Percentiles rank a stretch among this genome's conserved stretches.
Conservation (phyloP, 2,888 invertebrate species). For the Lottia scabra region DNA sequence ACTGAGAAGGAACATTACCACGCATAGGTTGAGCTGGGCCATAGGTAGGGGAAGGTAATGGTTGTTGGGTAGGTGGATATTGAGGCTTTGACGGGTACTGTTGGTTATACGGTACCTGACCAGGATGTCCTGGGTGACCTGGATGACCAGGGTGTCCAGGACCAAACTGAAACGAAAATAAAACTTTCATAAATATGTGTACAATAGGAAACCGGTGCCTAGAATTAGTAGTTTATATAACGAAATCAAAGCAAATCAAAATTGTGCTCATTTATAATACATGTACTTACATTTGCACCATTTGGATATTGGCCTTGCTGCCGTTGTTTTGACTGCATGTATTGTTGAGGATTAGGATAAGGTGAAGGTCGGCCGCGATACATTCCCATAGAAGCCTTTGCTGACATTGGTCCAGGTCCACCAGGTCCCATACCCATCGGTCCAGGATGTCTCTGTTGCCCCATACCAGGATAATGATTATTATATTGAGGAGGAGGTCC, state of each 20-base stretch:
- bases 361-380: slow-evolving; percentile 75
- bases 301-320: slow-evolving; percentile 61
- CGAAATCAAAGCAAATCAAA: too few species aligned
- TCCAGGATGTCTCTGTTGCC: slow-evolving; percentile 75
- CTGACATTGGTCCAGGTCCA: slow-evolving; percentile 48
- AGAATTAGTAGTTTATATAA: too few species aligned
- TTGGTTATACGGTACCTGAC: slow-evolving; percentile 37
- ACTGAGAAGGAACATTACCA: slow-evolving; percentile 43
- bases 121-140: slow-evolving; percentile 35
- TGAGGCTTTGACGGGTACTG: slow-evolving; percentile 59
- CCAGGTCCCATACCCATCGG: slow-evolving; percentile 56
- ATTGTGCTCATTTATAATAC: too few species aligned
- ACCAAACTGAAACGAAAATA: slow-evolving; percentile 22
- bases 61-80: slow-evolving; percentile 63
- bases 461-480: slow-evolving; percentile 57
- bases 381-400: slow-evolving; percentile 43
- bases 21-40: slow-evolving; percentile 55
- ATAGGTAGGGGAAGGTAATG: slow-evolving; percentile 63
- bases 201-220: too few species aligned
- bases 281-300: slow-evolving; percentile 43
- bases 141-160: slow-evolving; percentile 13
- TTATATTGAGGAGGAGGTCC: slow-evolving; percentile 57
- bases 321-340: slow-evolving; percentile 84
- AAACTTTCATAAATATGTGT: neutral
- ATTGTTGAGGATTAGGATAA: slow-evolving; percentile 87